These are phyloP conservation scores for Cyprinus carpio DNA, from an alignment of 2,113 vertebrate species.

Conservation along the genomic window DNA sequence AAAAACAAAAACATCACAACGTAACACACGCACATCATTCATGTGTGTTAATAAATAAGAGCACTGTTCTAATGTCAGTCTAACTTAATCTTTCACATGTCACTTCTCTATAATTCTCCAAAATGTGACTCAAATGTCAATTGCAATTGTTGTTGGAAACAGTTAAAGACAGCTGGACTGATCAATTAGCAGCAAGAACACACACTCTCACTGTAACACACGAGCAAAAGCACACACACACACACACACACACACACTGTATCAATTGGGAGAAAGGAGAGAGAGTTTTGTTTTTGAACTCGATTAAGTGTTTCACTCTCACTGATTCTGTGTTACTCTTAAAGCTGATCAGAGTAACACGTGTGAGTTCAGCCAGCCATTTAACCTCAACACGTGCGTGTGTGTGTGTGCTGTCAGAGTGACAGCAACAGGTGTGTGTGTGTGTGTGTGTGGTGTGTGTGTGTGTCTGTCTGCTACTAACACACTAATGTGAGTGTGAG, in stretches of 20 bases:
- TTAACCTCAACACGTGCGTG: background rate
- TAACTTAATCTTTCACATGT: background rate
- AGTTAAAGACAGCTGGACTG: too few relatives aligned
- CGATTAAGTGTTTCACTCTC: background rate
- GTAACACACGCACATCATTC: background rate
- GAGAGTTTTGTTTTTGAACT: background rate
- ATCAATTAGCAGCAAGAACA: too few relatives aligned
- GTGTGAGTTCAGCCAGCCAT: background rate
- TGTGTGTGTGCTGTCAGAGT: background rate
- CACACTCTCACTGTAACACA: background rate
- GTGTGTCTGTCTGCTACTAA: background rate
- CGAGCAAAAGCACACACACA: background rate
- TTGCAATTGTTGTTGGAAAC: too few relatives aligned
- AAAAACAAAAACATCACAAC: background rate
- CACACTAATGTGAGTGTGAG: background rate
- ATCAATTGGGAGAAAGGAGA: background rate
- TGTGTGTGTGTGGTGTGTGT: slow-evolving; percentile 2
- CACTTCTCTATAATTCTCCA: too few relatives aligned
- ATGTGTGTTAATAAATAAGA: background rate
- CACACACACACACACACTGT: background rate
- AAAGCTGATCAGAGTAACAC: background rate
- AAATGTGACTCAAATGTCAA: too few relatives aligned
- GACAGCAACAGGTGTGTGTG: background rate
- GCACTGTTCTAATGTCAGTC: background rate
- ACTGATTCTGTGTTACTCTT: background rate